Evolutionary conservation across 2,113 vertebrate species (phyloP), one percentile per base, ranked within the genome.

Genomic region (Hassar affinis): DNA sequence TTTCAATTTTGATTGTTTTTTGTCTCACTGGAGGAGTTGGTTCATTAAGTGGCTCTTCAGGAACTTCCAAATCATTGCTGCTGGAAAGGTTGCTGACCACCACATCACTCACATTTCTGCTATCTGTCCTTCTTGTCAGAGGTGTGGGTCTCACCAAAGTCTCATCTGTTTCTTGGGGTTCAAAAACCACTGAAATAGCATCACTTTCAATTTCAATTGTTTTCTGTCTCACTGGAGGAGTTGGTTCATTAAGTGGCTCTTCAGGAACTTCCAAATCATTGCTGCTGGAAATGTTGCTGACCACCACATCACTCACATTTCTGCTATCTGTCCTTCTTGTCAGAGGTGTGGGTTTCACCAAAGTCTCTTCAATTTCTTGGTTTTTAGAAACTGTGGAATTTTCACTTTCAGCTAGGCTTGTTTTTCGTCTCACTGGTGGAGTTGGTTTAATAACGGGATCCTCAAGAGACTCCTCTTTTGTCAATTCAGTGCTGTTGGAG

Each of bases 391-490:
- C 33, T 10, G 54, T 1, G 14, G 47, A 69, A 52, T 2, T 3
- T 33, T 81, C 84, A 56, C 33, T 72, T 81, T 69, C 81, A 27
- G 49, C 27, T 35, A 1, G 38, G 45, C 45, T 84, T 33, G 77
- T 18, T 84, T 81, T 88, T 62, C 17, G 22, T 77, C 81, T 84
- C 25, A 62, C 71, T 42, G 87, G 81, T 81, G 78, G 81, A 45
- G 78, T 57, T 78, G 72, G 81, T 84, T 88, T 84, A 54, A 62
- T 35, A 12, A 25, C 1, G 2, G 4, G 5, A 10, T 38, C 51
- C 9, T 77, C 18, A 25, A 38, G 1, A 38, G 20, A 14, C 56
- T 77, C 38, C 20, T 56, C 52, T 25, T 9, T 20, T 17, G 27
- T 47, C 38, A 56, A 30, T 25, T 77, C 74, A 22, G 27, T 52